Conservation (phyloP, 2,888 invertebrate species). For the Nasonovia ribisnigri region DNA sequence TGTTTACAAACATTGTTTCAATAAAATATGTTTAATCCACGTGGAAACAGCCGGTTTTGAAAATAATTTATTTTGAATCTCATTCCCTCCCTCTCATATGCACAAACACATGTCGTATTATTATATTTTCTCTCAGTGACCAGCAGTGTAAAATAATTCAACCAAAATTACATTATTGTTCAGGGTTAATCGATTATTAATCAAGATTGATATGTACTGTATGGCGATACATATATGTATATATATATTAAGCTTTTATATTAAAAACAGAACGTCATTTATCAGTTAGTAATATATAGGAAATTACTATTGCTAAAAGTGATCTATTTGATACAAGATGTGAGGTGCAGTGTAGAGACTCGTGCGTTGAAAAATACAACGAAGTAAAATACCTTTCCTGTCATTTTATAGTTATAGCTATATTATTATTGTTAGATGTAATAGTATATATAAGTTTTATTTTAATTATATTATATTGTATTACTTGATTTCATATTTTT, state of each 20-base stretch:
- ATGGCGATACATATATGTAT: neutral
- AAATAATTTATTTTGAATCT: conserved; percentile 35
- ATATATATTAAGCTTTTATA: neutral
- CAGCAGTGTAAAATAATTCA: neutral
- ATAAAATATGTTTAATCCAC: conserved; percentile 12
- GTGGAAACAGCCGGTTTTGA: conserved; percentile 4
- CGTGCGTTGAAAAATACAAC: neutral
- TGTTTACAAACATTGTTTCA: conserved; percentile 16
- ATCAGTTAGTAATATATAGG: neutral
- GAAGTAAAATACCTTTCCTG: neutral
- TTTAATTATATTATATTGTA: neutral
- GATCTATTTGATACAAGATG: neutral
- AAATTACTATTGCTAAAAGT: neutral
- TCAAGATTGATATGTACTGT: neutral
- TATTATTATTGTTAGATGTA: neutral
- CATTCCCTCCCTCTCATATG: neutral
- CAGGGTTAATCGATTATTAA: neutral
- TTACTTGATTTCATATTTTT: neutral
- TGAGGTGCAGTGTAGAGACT: neutral
- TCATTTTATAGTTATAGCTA: neutral
- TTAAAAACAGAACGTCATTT: conserved; percentile 1
- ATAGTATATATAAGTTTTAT: neutral
- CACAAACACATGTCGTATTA: neutral
- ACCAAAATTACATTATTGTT: conserved; percentile 2
- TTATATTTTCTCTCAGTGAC: neutral